Base-by-base conservation (phyloP, 2,888 invertebrate species). In the Ctena decussata region DNA sequence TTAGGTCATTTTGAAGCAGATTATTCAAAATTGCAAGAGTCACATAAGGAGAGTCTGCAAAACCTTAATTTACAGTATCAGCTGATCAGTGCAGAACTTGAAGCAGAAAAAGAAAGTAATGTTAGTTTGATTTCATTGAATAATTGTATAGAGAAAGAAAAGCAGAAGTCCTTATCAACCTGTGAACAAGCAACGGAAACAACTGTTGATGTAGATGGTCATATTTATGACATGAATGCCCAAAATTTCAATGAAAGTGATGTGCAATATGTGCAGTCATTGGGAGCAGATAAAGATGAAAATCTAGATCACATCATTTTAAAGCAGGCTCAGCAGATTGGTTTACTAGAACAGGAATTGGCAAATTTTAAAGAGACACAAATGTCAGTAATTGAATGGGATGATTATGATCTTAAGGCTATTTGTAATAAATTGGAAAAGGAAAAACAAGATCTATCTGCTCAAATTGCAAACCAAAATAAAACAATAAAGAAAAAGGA, bases 371-470 rank as follows among this genome's bases (percentile, higher is more conserved):
- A 57, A 57, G 57, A 57, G 12, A 57, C 57, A 8, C 57, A 57
- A 5, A n/a, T 57, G 27, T n/a, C 72, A 27, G 11, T 41, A 32
- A 78, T 82, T 77, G 74, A 82, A 69, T 30, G 69, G 46, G 72
- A 49, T 44, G 83, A 76, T 8, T 84, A 79, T 79, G 86, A 83
- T 78, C 81, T 86, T 30, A 81, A 78, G 77, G 81, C 84, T 39
- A 72, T 75, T 44, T 83, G 83, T 79, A 78, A 86, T 76, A 57
- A 84, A 18, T 44, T 86, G 21, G 80, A 86, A 71, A 49, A n/a
- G 15, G 86, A 86, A 27, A 86, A 81, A 74, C 39, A 78, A 30
- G 53, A 71, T 15, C 44, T 86, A 12, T 72, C 78, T 21, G 21
- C 65, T 30, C 74, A 81, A 21, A 21, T 84, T 21, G 21, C 60